These are phyloP conservation scores for Drosophila subobscura DNA, from an alignment of 1,140 invertebrate species.

Conservation along the genomic window DNA sequence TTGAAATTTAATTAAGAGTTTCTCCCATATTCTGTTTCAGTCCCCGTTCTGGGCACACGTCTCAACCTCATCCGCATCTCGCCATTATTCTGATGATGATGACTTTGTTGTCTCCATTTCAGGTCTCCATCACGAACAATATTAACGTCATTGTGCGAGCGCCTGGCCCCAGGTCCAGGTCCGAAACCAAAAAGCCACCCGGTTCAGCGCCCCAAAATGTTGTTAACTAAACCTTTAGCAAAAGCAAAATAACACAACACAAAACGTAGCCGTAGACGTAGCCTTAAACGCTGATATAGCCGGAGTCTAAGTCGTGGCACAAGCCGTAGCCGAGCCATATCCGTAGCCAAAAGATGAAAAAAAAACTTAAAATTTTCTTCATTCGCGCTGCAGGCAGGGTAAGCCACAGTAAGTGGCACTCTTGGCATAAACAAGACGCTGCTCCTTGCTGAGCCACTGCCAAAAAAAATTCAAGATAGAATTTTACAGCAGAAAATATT, in stretches of 20 bases:
- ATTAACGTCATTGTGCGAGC: conserved; percentile 65
- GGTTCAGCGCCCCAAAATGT: conserved; percentile 48
- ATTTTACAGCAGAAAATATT: too few relatives aligned
- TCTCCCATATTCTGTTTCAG: conserved; percentile 69
- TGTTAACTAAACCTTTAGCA: conserved; percentile 67
- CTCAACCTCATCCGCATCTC: conserved; percentile 14
- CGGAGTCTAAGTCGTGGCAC: neutral
- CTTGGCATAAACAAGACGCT: conserved; percentile 58
- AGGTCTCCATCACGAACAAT: conserved; percentile 71
- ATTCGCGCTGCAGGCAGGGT: conserved; percentile 34
- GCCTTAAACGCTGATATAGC: conserved; percentile 19
- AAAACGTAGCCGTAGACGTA: conserved; percentile 12
- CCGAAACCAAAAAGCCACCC: conserved; percentile 14
- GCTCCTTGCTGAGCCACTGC: neutral
- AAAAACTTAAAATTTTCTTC: conserved; percentile 48
- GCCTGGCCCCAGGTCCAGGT: neutral
- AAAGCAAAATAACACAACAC: conserved; percentile 36
- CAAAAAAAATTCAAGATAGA: conserved; percentile 24
- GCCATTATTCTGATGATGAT: conserved; percentile 34
- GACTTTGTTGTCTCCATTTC: conserved; percentile 41
- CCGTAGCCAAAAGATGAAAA: conserved; percentile 3
- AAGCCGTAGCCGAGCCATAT: conserved; percentile 13
- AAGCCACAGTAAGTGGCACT: conserved; percentile 63
- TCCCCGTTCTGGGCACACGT: conserved; percentile 42
- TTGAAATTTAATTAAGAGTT: conserved; percentile 77